Percentiles rank a stretch among this genome's conserved stretches.
Conservation (phyloP, 1,140 invertebrate species). For the Mamestra configurata region DNA sequence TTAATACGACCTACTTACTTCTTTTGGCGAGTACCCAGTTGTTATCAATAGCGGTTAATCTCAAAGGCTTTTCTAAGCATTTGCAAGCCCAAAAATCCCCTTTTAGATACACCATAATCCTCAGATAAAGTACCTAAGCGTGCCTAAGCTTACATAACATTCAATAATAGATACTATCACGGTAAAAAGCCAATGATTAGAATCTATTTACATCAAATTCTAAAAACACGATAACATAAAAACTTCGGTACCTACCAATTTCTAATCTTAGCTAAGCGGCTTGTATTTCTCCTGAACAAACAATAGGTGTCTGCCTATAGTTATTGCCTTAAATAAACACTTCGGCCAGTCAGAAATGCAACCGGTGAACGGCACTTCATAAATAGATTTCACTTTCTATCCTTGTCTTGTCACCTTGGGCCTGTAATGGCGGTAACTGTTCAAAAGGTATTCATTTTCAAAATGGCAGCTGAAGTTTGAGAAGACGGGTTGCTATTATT, state of each 20-base stretch:
- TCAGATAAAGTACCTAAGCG: neutral
- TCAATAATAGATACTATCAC: neutral
- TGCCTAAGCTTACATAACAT: conserved; percentile 17
- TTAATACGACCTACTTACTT: too few relatives aligned
- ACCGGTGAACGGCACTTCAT: conserved; percentile 71
- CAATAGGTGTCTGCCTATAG: conserved; percentile 53
- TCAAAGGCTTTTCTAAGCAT: neutral
- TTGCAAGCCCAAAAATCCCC: neutral
- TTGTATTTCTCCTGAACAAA: conserved; percentile 29
- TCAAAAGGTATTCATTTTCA: conserved; percentile 35
- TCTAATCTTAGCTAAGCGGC: conserved; percentile 21
- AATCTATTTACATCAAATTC: conserved; percentile 23
- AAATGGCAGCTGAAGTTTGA: conserved; percentile 14
- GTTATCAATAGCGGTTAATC: neutral
- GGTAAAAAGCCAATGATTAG: neutral
- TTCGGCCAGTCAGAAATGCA: conserved; percentile 54
- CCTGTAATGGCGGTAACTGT: conserved; percentile 53
- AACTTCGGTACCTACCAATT: neutral
- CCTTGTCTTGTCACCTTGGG: conserved; percentile 72
- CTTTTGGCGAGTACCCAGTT: too few relatives aligned
- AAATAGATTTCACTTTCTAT: conserved; percentile 82
- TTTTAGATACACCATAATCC: conserved; percentile 14
- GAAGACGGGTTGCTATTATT: neutral
- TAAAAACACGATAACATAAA: conserved; percentile 5
- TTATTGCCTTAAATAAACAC: conserved; percentile 60